Evolutionary conservation across 2,797 vertebrate species (phyloP).

Genomic region (Discoglossus pictus): DNA sequence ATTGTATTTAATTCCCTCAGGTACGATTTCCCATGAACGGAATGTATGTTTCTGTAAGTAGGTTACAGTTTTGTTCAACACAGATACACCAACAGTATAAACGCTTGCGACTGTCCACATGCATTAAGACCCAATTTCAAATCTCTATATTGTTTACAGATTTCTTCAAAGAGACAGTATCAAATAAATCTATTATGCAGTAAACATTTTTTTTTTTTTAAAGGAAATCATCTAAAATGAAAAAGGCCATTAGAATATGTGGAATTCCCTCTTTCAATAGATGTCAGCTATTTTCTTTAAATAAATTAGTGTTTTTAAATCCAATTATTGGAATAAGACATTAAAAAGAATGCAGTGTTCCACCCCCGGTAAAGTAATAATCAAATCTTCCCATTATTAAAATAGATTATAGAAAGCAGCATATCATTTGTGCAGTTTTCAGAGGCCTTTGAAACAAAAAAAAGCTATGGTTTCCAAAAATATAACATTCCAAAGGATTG

Average conservation of each 20-base stretch:
- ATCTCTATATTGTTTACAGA: slow-evolving; percentile 90
- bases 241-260: slow-evolving; percentile 73
- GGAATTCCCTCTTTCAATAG: slow-evolving; percentile 68
- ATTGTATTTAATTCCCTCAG: slow-evolving; percentile 78
- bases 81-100: slow-evolving; percentile 90
- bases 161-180: slow-evolving; percentile 97
- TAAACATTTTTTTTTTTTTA: slow-evolving; percentile 73
- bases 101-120: slow-evolving; percentile 96
- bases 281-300: slow-evolving; percentile 75
- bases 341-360: slow-evolving; percentile 80
- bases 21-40: slow-evolving; percentile 84
- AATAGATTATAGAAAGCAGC: slow-evolving; percentile 86
- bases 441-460: slow-evolving; percentile 82
- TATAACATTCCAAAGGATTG: slow-evolving; percentile 82
- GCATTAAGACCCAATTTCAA: slow-evolving; percentile 93
- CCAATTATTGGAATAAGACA: slow-evolving; percentile 77
- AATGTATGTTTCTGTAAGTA: slow-evolving; percentile 83
- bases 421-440: slow-evolving; percentile 85
- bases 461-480: slow-evolving; percentile 82
- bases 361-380: slow-evolving; percentile 73
- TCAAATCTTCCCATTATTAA: slow-evolving; percentile 82
- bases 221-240: slow-evolving; percentile 64
- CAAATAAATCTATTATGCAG: slow-evolving; percentile 77
- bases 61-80: slow-evolving; percentile 83
- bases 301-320: slow-evolving; percentile 80